Conservation (phyloP, 1,140 invertebrate species). For the Chironomus tepperi region DNA sequence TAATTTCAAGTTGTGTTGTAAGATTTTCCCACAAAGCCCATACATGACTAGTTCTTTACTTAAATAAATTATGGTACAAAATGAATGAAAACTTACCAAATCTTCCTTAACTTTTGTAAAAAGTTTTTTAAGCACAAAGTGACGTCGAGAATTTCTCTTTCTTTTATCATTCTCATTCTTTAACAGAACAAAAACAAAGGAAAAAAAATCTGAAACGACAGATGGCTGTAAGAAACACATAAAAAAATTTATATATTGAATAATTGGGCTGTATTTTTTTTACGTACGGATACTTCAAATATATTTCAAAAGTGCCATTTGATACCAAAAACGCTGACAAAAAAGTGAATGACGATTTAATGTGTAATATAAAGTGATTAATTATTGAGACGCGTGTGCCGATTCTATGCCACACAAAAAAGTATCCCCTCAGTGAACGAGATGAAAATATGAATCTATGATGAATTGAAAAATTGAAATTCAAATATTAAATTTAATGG, state of each 20-base stretch:
- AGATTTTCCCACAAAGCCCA: too few relatives aligned
- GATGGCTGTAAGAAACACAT: too few relatives aligned
- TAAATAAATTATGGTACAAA: too few relatives aligned
- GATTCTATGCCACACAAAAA: neutral
- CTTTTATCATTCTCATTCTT: too few relatives aligned
- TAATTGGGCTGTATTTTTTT: conserved; percentile 15
- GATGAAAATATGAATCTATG: neutral
- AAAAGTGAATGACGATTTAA: neutral
- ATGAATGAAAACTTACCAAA: too few relatives aligned
- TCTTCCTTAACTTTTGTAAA: too few relatives aligned
- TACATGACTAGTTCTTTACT: too few relatives aligned
- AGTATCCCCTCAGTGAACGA: neutral
- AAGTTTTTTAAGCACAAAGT: too few relatives aligned
- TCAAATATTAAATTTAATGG: neutral
- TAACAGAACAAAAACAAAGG: too few relatives aligned
- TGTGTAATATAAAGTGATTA: conserved; percentile 14
- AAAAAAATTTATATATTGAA: neutral
- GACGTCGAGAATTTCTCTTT: too few relatives aligned
- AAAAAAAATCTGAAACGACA: too few relatives aligned
- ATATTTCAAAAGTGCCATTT: neutral
- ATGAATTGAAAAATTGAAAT: conserved; percentile 11
- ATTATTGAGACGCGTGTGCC: neutral
- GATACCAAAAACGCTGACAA: neutral
- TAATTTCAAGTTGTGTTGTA: too few relatives aligned
- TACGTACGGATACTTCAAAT: neutral